Conservation (phyloP, 2,797 vertebrate species). For the Pampus argenteus region DNA sequence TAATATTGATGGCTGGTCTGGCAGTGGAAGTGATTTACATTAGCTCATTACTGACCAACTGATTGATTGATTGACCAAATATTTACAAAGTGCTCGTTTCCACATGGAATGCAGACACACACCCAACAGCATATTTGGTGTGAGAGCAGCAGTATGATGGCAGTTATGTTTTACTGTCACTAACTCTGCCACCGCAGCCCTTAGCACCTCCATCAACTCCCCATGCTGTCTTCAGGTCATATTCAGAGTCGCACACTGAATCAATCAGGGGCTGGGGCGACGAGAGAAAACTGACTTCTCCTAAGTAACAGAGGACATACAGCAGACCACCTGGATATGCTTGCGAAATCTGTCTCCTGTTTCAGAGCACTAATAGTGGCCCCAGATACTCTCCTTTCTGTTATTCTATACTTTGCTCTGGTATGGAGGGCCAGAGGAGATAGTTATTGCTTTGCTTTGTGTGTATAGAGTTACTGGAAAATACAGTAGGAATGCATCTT, state of each 20-base stretch:
- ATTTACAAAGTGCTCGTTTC: constrained; percentile 21
- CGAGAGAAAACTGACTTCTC: constrained; percentile 62
- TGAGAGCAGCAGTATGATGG: constrained; percentile 35
- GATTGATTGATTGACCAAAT: constrained; percentile 36
- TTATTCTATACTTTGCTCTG: constrained; percentile 58
- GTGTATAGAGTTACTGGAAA: constrained; percentile 41
- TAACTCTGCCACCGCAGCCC: constrained; percentile 20
- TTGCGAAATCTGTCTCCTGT: constrained; percentile 68
- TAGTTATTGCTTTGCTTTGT: constrained; percentile 32
- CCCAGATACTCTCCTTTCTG: constrained; percentile 44
- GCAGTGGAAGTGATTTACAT: constrained; percentile 34
- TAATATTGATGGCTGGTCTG: constrained; percentile 25
- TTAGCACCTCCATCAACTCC: constrained; percentile 57
- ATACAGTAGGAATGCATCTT: constrained; percentile 39
- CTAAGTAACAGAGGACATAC: constrained; percentile 47
- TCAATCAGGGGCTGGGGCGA: constrained; percentile 41
- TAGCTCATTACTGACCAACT: constrained; percentile 24
- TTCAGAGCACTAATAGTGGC: constrained; percentile 62
- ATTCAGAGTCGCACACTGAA: constrained; percentile 63
- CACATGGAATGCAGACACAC: constrained; percentile 20
- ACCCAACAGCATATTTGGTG: constrained; percentile 2
- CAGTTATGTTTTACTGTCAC: constrained; percentile 39
- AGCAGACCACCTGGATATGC: constrained; percentile 72
- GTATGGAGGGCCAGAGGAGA: constrained; percentile 27
- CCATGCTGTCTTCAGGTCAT: constrained; percentile 59